phyloP scores from a whole-genome alignment of 2,797 vertebrate species.

The Echiichthys vipera region DNA sequence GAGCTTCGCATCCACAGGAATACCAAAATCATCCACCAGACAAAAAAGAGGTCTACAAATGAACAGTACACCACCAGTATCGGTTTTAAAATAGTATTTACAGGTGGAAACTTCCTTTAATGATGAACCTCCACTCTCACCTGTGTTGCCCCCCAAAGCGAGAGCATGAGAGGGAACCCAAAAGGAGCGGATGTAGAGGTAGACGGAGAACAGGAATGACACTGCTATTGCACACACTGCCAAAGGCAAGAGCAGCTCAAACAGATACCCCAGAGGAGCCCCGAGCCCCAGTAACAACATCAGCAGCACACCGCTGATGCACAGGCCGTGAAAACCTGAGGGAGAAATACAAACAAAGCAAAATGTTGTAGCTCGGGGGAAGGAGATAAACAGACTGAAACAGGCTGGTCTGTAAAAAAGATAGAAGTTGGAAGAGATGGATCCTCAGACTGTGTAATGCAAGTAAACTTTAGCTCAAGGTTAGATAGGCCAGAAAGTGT shows the following conservation, averaged over 20 bases:
- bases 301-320: conserved; percentile 81
- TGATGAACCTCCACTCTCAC: conserved; percentile 74
- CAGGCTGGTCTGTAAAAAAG: conserved; percentile 2
- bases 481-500: not conserved
- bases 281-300: conserved; percentile 75
- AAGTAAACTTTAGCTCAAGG: conserved; percentile 23
- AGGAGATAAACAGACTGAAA: conserved; percentile 25
- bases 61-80: not conserved
- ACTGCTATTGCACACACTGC: conserved; percentile 80
- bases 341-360: conserved; percentile 52
- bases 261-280: conserved; percentile 84
- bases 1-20: conserved; percentile 58
- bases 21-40: conserved; percentile 35
- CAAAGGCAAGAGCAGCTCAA: conserved; percentile 88
- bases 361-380: conserved; percentile 32
- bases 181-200: conserved; percentile 89
- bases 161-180: conserved; percentile 83
- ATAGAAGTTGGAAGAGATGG: conserved; percentile 18
- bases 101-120: conserved; percentile 18
- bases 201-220: conserved; percentile 86
- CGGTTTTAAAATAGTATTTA: conserved; percentile 17
- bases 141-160: conserved; percentile 91
- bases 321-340: conserved; percentile 87
- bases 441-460: conserved; percentile 18
- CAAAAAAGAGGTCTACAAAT: conserved; percentile 10